phyloP scores from a whole-genome alignment of 2,113 vertebrate species.

The Struthio camelus region DNA sequence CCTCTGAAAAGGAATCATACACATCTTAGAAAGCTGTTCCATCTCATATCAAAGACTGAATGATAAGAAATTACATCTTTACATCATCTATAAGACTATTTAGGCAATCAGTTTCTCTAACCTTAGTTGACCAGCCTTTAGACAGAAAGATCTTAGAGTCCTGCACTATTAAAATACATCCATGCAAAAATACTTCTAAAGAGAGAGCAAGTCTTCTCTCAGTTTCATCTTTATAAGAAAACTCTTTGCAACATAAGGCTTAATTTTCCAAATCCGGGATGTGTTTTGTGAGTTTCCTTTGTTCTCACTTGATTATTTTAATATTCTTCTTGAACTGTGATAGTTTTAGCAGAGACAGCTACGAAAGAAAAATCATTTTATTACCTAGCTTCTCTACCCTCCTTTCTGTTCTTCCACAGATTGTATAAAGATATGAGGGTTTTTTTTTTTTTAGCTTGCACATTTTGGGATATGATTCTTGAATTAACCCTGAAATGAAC shows the following conservation, averaged over 20 bases:
- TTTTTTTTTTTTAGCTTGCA: not conserved
- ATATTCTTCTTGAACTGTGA: not conserved
- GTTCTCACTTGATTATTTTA: not conserved
- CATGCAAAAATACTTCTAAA: not conserved
- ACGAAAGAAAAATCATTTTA: not conserved
- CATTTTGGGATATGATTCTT: not conserved
- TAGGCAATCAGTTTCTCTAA: not conserved
- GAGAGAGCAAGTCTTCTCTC: not conserved
- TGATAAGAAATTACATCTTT: not conserved
- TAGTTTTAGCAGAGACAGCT: not conserved
- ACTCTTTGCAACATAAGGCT: not conserved
- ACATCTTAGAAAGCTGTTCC: not conserved
- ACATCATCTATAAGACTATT: not conserved
- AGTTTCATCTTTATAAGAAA: not conserved
- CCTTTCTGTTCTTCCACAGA: not conserved
- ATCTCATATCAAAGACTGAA: not conserved
- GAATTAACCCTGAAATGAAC: not conserved
- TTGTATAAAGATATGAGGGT: not conserved
- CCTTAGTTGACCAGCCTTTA: not conserved
- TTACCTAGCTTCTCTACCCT: not conserved
- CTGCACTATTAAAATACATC: not conserved
- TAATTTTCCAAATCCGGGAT: not conserved
- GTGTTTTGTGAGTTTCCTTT: not conserved
- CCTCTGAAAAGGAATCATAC: not conserved
- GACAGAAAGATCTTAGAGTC: not conserved